Evolutionary conservation across 2,888 invertebrate species (phyloP), one percentile per base, ranked within the genome.

Genomic region (Clitarchus hookeri): DNA sequence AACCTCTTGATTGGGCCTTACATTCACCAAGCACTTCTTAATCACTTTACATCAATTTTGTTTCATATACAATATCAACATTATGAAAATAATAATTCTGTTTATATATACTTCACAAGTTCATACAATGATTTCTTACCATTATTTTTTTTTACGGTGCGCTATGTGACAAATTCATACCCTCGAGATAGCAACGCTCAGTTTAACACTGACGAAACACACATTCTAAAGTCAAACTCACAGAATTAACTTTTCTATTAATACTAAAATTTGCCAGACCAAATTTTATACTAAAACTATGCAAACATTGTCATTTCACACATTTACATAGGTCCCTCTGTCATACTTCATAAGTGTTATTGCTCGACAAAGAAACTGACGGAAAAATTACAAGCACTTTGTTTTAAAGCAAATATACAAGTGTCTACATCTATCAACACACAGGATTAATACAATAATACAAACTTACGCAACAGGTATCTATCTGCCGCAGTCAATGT

Each of bases 81-180:
- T 65, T 65, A 65, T n/a, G 65, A 65, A 65, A 65, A 65, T 65
- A 65, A 65, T 65, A 65, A 65, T 65, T 65, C 65, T 65, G 19
- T n/a, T n/a, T 65, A 65, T 65, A 16, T 12, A 65, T 19, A 65
- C 65, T 65, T 19, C 65, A 65, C 19, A 65, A n/a, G 65, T n/a
- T 23, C 65, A 65, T 23, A 65, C 65, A 65, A n/a, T 36, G 36
- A 65, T 65, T 65, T 65, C 65, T 23, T 65, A 65, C 8, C 3
- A 65, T 65, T 65, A 65, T 9, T 65, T 2, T 48, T 16, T 48
- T 16, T n/a, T 65, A 65, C n/a, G 6, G 65, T 65, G 65, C 65
- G 19, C 19, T 65, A 65, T 16, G 2, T 53, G 13, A 53, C 19
- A 53, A 53, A 53, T 53, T 53, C 53, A 53, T 8, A 53, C 13